phyloP scores from a whole-genome alignment of 2,888 invertebrate genomes.

The Nemurella pictetii region DNA sequence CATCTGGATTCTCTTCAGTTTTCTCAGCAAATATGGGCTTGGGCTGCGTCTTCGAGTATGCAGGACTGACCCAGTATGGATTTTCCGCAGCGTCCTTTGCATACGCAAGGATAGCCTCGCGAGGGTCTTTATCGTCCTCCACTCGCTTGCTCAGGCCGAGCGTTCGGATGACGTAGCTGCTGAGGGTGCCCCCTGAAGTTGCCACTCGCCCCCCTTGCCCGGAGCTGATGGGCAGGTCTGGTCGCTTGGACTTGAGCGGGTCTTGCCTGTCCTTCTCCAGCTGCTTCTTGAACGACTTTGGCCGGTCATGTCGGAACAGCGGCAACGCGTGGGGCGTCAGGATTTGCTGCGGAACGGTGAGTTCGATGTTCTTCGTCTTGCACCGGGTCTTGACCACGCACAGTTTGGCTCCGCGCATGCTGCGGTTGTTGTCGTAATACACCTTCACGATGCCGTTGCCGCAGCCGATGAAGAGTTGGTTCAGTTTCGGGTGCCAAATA shows the following conservation, averaged over 20 bases:
- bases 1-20: constrained; percentile 52
- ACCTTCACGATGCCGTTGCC: constrained; percentile 89
- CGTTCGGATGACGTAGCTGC: constrained; percentile 95
- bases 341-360: constrained; percentile 87
- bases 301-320: constrained; percentile 88
- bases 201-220: constrained; percentile 93
- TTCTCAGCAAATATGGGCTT: constrained; percentile 68
- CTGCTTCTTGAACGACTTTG: constrained; percentile 84
- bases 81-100: constrained; percentile 95
- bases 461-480: constrained; percentile 92
- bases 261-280: constrained; percentile 90
- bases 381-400: constrained; percentile 82
- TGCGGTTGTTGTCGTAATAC: constrained; percentile 85
- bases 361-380: constrained; percentile 80
- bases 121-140: constrained; percentile 85
- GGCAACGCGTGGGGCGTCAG: constrained; percentile 96
- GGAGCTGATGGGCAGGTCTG: constrained; percentile 85
- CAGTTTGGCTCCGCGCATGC: constrained; percentile 86
- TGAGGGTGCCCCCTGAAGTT: constrained; percentile 91
- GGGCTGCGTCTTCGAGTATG: constrained; percentile 88
- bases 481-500: constrained; percentile 96
- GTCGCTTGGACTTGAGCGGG: constrained; percentile 79
- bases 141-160: constrained; percentile 90
- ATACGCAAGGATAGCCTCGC: constrained; percentile 91
- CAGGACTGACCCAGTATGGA: constrained; percentile 95